These are phyloP conservation scores for Machimus atricapillus DNA, from an alignment of 2,888 invertebrate species.

Conservation along the genomic window DNA sequence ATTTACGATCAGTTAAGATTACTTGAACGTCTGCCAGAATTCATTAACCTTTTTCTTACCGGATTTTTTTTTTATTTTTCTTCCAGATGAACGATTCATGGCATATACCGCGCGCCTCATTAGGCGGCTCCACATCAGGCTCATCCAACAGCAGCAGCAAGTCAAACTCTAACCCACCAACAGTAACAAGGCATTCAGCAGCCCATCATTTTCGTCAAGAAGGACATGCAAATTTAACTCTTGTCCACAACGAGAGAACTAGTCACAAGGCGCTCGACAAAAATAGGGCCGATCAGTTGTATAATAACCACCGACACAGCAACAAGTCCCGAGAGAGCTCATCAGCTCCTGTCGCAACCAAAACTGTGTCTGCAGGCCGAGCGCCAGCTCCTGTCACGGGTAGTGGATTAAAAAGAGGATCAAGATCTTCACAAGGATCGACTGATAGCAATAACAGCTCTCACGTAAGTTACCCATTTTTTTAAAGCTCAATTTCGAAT, in stretches of 20 bases:
- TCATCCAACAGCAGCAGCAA: slow-evolving; percentile 56
- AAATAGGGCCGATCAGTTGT: not conserved
- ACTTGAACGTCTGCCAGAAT: not conserved
- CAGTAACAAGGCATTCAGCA: slow-evolving; percentile 48
- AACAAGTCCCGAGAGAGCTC: not conserved
- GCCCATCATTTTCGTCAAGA: slow-evolving; percentile 37
- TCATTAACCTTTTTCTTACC: slow-evolving; percentile 28
- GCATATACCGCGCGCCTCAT: slow-evolving; percentile 85
- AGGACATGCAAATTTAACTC: slow-evolving; percentile 38
- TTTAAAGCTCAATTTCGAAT: not conserved
- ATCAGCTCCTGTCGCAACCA: not conserved
- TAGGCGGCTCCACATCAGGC: slow-evolving; percentile 62
- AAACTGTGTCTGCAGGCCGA: not conserved
- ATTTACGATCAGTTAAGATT: not conserved
- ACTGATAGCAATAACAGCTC: slow-evolving; percentile 79
- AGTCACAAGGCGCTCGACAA: slow-evolving; percentile 8
- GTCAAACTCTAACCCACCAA: slow-evolving; percentile 56
- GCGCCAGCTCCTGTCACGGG: not conserved
- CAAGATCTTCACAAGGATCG: slow-evolving; percentile 73
- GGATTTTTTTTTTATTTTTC: slow-evolving; percentile 6
- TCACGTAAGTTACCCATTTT: slow-evolving; percentile 68
- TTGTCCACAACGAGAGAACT: slow-evolving; percentile 23
- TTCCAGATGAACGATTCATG: slow-evolving; percentile 66
- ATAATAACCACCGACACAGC: not conserved
- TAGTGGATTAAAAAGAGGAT: slow-evolving; percentile 62